These are phyloP conservation scores for Scylla paramamosain DNA, from an alignment of 1,140 invertebrate species.

Conservation along the genomic window DNA sequence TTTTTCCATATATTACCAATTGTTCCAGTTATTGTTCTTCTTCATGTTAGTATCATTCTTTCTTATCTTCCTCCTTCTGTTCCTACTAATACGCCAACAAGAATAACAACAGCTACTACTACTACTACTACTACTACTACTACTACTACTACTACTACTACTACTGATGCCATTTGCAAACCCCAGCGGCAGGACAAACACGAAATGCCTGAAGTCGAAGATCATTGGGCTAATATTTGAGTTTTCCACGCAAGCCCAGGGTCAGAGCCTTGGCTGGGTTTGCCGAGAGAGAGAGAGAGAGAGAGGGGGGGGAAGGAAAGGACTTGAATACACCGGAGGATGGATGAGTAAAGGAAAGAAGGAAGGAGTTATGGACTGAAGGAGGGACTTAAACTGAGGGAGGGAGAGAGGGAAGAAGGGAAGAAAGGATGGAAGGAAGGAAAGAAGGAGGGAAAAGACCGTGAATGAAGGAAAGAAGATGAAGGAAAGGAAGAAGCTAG, in stretches of 20 bases:
- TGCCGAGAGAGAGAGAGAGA: not conserved
- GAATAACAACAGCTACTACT: too few species aligned
- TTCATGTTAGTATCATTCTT: too few species aligned
- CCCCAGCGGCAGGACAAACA: not conserved
- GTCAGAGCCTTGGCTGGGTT: not conserved
- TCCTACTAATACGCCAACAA: too few species aligned
- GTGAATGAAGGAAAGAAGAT: not conserved
- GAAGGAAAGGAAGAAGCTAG: not conserved
- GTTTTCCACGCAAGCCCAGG: not conserved
- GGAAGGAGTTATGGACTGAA: not conserved
- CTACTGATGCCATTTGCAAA: not conserved
- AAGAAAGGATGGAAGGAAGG: not conserved
- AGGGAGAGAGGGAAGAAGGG: not conserved
- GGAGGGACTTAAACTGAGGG: not conserved
- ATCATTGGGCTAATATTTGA: not conserved
- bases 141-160: not conserved
- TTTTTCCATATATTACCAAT: too few species aligned
- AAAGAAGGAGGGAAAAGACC: not conserved
- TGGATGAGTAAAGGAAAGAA: not conserved
- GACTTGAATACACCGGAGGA: too few species aligned
- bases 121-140: conserved; percentile 26
- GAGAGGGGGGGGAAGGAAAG: not conserved
- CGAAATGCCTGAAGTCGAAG: not conserved
- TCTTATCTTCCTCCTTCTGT: too few species aligned
- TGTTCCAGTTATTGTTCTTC: too few species aligned